Evolutionary conservation across 1,140 invertebrate genomes (phyloP).

Genomic region (Eriosoma lanigerum): DNA sequence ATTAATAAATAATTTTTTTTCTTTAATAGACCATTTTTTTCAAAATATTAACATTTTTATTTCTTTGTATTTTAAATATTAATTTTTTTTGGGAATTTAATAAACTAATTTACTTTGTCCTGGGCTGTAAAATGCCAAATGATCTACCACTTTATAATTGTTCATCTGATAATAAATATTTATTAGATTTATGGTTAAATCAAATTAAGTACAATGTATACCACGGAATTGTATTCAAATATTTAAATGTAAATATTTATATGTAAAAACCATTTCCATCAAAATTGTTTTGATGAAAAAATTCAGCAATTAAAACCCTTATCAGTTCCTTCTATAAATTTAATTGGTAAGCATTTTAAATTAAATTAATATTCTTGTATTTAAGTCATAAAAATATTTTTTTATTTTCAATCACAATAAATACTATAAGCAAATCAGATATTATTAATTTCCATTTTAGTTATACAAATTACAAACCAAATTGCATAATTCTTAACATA

Average conservation of each 20-base stretch:
- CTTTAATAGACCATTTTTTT: no score
- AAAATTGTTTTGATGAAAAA: background rate
- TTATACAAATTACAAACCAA: background rate
- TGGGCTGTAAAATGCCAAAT: background rate
- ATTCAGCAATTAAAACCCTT: background rate
- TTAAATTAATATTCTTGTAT: background rate
- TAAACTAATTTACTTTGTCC: background rate
- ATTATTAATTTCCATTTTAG: background rate
- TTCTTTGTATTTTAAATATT: background rate
- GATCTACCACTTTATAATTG: slow-evolving; percentile 26
- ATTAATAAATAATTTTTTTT: no score
- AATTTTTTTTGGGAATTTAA: background rate
- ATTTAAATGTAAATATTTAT: no score
- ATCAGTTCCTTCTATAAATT: slow-evolving; percentile 16
- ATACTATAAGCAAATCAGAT: no score
- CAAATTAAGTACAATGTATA: slow-evolving; percentile 29
- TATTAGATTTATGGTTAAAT: slow-evolving; percentile 17
- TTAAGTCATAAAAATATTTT: background rate
- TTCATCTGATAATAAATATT: slow-evolving; percentile 11
- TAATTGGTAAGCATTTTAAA: background rate
- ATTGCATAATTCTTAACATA: background rate
- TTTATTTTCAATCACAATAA: background rate
- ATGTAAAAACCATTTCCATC: slow-evolving; percentile 31
- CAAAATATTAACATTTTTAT: background rate
- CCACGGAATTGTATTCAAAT: background rate